Evolutionary conservation across 2,113 vertebrate species (phyloP).

Genomic region (Lophochroa leadbeateri): DNA sequence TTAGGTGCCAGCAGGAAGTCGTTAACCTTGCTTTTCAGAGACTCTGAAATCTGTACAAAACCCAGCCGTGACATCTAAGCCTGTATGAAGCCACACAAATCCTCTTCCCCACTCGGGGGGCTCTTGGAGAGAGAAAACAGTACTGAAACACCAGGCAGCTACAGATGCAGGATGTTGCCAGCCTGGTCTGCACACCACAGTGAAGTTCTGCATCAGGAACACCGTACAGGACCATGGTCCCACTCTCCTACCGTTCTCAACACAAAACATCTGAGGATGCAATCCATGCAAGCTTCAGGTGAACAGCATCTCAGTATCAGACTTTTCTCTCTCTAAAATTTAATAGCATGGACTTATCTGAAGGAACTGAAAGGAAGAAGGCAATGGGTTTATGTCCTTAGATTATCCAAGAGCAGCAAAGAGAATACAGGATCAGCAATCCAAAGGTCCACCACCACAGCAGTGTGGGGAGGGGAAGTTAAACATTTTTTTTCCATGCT

Average conservation of each 20-base stretch:
- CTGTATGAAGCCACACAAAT: not conserved
- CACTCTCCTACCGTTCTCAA: accelerated
- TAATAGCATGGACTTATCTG: not conserved
- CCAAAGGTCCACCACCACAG: not conserved
- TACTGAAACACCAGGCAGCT: not conserved
- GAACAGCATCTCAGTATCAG: not conserved
- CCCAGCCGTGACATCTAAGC: not conserved
- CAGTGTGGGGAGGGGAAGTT: not conserved
- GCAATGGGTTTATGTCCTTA: not conserved
- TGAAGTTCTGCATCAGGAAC: not conserved
- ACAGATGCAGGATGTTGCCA: not conserved
- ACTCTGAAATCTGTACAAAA: not conserved
- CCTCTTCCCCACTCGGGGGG: not conserved
- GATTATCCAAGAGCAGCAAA: not conserved
- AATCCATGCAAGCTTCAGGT: not conserved
- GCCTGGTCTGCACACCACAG: accelerated
- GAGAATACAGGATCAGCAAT: not conserved
- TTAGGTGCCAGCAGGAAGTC: not conserved
- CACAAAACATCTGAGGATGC: not conserved
- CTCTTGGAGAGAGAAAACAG: not conserved
- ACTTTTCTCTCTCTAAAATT: not conserved
- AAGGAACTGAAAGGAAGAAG: not conserved
- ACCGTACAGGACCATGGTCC: accelerated
- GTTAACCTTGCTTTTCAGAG: not conserved
- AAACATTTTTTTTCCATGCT: not conserved